Conservation (phyloP, 2,797 vertebrate genomes). For the Diplodus sargus region DNA sequence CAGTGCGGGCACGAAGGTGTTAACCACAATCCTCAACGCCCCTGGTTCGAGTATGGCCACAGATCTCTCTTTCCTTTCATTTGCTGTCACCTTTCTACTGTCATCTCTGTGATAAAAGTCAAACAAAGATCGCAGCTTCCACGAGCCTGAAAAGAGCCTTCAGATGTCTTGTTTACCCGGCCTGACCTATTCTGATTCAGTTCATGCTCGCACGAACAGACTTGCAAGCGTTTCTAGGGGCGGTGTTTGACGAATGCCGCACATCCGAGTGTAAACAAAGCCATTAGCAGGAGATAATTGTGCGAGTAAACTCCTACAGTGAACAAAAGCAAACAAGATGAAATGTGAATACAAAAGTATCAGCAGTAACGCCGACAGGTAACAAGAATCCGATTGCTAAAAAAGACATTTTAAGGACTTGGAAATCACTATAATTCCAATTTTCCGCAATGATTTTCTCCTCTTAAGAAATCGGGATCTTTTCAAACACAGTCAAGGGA, state of each 20-base stretch:
- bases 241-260: not conserved
- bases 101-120: not conserved
- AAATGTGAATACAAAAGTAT: conserved; percentile 8
- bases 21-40: too few species aligned
- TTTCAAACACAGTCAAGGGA: conserved; percentile 27
- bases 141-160: not conserved
- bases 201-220: not conserved
- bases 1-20: too few species aligned
- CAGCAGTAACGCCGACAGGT: not conserved
- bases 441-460: conserved; percentile 12
- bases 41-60: too few species aligned
- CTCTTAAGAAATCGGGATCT: conserved; percentile 6
- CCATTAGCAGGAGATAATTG: conserved; percentile 1
- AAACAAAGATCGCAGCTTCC: not conserved
- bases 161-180: too few species aligned
- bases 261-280: conserved; percentile 11
- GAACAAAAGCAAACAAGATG: conserved; percentile 21
- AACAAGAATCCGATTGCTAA: conserved; percentile 7
- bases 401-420: conserved; percentile 10
- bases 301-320: conserved; percentile 7
- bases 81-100: not conserved
- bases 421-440: conserved; percentile 21
- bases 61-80: not conserved
- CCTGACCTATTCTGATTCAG: not conserved
- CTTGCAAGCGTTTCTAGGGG: not conserved